Evolutionary conservation across 2,113 vertebrate genomes (phyloP).

Genomic region (Aphyosemion australe): DNA sequence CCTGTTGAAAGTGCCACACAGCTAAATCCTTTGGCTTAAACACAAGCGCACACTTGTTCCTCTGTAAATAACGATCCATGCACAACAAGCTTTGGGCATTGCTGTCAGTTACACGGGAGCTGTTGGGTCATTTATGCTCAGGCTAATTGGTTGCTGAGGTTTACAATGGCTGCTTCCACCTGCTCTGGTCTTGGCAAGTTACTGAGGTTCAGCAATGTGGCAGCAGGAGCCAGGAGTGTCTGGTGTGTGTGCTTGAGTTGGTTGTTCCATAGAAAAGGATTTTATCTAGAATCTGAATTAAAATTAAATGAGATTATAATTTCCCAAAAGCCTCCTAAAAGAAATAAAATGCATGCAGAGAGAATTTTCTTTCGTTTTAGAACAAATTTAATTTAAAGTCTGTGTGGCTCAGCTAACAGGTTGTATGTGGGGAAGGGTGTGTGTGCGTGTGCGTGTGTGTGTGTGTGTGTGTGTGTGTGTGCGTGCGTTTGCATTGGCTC

Average conservation of each 20-base stretch:
- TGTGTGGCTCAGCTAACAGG: slow-evolving; percentile 67
- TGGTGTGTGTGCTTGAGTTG: not conserved
- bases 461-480: too few species aligned
- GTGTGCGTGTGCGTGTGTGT: too few species aligned
- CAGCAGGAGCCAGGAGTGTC: slow-evolving; percentile 12
- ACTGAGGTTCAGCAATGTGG: slow-evolving; percentile 9
- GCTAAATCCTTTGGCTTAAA: slow-evolving; percentile 43
- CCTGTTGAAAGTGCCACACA: slow-evolving; percentile 29
- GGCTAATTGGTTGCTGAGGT: slow-evolving; percentile 36
- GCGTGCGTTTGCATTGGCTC: too few species aligned
- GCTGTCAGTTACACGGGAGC: slow-evolving; percentile 22
- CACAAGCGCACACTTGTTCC: slow-evolving; percentile 55
- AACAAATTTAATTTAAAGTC: too few species aligned
- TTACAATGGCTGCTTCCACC: slow-evolving; percentile 34
- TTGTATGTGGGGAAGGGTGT: slow-evolving; percentile 70
- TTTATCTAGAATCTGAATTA: too few species aligned
- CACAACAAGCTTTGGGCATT: slow-evolving; percentile 15
- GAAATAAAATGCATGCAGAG: too few species aligned
- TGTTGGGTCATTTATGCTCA: slow-evolving; percentile 22
- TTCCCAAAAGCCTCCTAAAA: not conserved
- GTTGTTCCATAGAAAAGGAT: too few species aligned
- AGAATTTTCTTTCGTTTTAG: too few species aligned
- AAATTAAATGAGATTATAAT: too few species aligned
- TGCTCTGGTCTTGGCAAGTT: slow-evolving; percentile 50
- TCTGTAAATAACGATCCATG: slow-evolving; percentile 1